phyloP scores from a whole-genome alignment of 1,140 invertebrate species.

The Solenopsis fugax region DNA sequence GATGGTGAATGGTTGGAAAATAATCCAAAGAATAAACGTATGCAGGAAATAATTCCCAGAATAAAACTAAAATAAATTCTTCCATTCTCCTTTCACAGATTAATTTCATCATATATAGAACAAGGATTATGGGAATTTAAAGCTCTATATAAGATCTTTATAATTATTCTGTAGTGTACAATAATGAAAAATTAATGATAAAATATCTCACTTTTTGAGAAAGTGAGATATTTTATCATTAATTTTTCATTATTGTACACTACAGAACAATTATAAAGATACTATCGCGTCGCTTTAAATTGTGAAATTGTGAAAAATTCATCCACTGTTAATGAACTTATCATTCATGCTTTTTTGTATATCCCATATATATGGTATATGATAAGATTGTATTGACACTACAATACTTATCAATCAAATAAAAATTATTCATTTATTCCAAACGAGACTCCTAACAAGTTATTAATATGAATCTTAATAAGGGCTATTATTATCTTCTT shows the following conservation, averaged over 20 bases:
- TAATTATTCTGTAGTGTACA: not conserved
- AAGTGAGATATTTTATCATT: too few relatives aligned
- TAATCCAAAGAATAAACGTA: not conserved
- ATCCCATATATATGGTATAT: too few relatives aligned
- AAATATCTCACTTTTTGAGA: not conserved
- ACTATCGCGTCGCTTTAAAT: not conserved
- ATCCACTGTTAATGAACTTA: not conserved
- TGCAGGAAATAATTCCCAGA: not conserved
- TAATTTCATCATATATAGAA: not conserved
- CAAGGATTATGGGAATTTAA: not conserved
- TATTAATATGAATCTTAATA: not conserved
- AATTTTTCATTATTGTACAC: too few relatives aligned
- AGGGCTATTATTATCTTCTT: not conserved
- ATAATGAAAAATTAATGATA: not conserved
- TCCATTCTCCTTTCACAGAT: not conserved
- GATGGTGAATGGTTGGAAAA: not conserved
- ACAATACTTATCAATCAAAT: not conserved
- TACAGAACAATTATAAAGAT: too few relatives aligned
- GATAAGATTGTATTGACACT: not conserved
- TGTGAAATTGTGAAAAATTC: not conserved
- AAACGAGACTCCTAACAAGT: not conserved
- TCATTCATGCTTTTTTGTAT: not conserved
- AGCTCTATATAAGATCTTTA: not conserved
- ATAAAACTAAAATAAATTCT: constrained; percentile 20
- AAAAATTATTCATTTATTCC: not conserved